phyloP scores from a whole-genome alignment of 2,888 invertebrate species.

The Pinctada fucata region DNA sequence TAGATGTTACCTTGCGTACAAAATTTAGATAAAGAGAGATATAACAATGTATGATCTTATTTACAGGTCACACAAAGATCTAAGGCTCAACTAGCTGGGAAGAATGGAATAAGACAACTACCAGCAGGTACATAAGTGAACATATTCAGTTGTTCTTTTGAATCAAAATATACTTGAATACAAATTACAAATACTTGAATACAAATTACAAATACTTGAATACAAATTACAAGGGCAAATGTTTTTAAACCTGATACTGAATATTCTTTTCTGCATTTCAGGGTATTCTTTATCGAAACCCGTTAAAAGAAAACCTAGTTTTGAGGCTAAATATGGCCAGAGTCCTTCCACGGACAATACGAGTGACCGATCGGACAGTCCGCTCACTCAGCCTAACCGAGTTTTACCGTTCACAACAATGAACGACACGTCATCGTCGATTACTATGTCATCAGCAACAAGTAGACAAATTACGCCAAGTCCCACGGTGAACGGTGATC shows the following conservation, averaged over 20 bases:
- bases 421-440: neutral
- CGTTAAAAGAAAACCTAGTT: conserved; percentile 28
- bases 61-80: neutral
- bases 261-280: no score
- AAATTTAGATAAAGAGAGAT: no score
- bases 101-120: neutral
- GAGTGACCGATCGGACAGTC: conserved; percentile 79
- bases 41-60: neutral
- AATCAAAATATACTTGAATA: no score
- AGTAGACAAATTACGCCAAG: conserved; percentile 25
- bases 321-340: conserved; percentile 24
- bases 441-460: neutral
- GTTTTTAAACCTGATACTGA: no score
- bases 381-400: conserved; percentile 29
- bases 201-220: no score
- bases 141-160: no score
- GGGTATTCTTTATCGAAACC: conserved; percentile 8
- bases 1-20: no score
- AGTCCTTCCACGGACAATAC: conserved; percentile 85
- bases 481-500: conserved; percentile 59
- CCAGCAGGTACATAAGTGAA: no score
- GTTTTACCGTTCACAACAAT: conserved; percentile 2
- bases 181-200: no score
- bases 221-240: no score
- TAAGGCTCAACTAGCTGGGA: neutral